phyloP scores from a whole-genome alignment of 2,888 invertebrate species.

The Eledone cirrhosa region DNA sequence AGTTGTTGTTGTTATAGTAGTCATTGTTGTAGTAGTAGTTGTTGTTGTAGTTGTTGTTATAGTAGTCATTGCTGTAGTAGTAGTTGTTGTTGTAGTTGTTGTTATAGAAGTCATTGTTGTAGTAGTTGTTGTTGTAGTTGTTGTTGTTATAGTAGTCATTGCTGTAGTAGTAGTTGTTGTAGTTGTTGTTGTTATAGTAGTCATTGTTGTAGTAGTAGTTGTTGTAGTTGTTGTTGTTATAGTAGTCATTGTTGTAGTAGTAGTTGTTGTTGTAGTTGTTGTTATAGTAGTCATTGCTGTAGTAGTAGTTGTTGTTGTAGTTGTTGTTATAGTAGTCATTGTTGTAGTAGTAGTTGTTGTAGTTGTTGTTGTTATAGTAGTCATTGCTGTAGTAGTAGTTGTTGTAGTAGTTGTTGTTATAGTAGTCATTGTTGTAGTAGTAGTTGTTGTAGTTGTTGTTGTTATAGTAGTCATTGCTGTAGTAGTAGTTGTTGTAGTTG shows the following conservation, averaged over 20 bases:
- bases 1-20: background rate
- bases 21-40: too few species aligned
- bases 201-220: too few species aligned
- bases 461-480: slow-evolving; percentile 18
- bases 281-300: background rate
- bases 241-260: too few species aligned
- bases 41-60: background rate
- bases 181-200: too few species aligned
- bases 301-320: background rate
- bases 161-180: too few species aligned
- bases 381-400: background rate
- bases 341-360: too few species aligned
- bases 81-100: slow-evolving; percentile 5
- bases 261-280: background rate
- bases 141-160: background rate
- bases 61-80: background rate
- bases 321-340: background rate
- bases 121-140: background rate
- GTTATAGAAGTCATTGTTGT: too few species aligned
- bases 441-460: background rate
- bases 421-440: too few species aligned
- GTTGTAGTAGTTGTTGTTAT: background rate
- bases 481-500: slow-evolving; percentile 23
- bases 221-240: too few species aligned
- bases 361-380: background rate